Evolutionary conservation across 2,888 invertebrate genomes (phyloP).

Genomic region (Steinernema scapterisci): DNA sequence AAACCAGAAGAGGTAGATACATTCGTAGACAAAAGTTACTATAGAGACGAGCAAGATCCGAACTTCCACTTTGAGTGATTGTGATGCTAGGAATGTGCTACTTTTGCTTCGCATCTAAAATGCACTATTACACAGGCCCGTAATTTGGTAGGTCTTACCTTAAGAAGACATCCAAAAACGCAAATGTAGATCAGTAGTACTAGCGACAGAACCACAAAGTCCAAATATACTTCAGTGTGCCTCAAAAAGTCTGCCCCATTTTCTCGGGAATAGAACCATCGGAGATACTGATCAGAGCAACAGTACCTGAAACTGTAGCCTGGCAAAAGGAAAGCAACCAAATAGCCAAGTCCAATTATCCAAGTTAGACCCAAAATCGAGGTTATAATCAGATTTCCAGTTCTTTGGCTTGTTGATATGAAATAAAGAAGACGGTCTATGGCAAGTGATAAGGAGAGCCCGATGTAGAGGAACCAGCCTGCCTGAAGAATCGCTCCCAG

Average conservation of each 20-base stretch:
- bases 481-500: constrained; percentile 7
- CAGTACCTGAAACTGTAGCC: constrained; percentile 6
- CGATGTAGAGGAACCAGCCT: constrained; percentile 17
- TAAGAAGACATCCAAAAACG: not conserved
- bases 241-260: not conserved
- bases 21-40: not conserved
- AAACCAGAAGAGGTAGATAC: not conserved
- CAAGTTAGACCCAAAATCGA: not conserved
- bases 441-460: not conserved
- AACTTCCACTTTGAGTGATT: not conserved
- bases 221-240: not conserved
- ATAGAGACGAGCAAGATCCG: not conserved
- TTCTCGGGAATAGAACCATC: constrained; percentile 1
- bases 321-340: not conserved
- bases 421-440: constrained; percentile 11
- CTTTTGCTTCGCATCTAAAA: not conserved
- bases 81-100: not conserved
- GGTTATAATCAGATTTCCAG: not conserved
- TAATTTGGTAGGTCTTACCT: not conserved
- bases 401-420: too few species aligned
- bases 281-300: not conserved
- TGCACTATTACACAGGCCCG: not conserved
- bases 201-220: not conserved
- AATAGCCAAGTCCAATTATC: not conserved
- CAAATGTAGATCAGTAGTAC: not conserved